Conservation (phyloP, 64 coral and sea anemone species). For the Montipora foliosa region DNA sequence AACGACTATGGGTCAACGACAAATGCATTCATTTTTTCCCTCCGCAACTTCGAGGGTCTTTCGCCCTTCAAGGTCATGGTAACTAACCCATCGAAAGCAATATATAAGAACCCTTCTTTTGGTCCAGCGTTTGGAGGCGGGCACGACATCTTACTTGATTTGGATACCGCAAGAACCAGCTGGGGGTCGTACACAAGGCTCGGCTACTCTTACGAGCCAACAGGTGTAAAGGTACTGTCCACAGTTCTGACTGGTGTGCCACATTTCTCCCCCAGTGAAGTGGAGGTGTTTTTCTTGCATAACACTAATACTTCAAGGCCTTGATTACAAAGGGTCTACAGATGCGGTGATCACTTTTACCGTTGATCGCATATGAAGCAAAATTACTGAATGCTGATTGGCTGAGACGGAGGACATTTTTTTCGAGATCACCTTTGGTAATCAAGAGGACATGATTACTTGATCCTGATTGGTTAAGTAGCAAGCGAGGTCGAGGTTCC, state of each 20-base stretch:
- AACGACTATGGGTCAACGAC: background rate
- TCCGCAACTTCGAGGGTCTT: background rate
- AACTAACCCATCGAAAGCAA: background rate
- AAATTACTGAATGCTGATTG: no score
- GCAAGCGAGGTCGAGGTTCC: no score
- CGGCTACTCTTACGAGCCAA: background rate
- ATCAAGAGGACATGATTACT: no score
- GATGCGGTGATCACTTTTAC: no score
- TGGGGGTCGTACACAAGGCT: background rate
- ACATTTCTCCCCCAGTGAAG: background rate
- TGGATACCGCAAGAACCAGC: background rate
- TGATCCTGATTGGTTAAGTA: no score
- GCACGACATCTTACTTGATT: background rate
- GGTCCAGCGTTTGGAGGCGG: background rate
- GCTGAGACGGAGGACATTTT: no score
- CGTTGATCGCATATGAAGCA: no score
- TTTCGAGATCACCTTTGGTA: no score
- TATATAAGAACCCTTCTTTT: background rate
- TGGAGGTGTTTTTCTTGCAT: background rate
- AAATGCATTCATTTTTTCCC: background rate
- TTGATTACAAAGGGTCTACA: no score
- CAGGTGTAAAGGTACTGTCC: background rate
- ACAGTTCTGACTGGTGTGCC: background rate
- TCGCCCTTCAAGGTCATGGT: background rate
- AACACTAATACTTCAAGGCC: no score